Conservation (phyloP, 2,797 vertebrate genomes). For the Columba guinea region DNA sequence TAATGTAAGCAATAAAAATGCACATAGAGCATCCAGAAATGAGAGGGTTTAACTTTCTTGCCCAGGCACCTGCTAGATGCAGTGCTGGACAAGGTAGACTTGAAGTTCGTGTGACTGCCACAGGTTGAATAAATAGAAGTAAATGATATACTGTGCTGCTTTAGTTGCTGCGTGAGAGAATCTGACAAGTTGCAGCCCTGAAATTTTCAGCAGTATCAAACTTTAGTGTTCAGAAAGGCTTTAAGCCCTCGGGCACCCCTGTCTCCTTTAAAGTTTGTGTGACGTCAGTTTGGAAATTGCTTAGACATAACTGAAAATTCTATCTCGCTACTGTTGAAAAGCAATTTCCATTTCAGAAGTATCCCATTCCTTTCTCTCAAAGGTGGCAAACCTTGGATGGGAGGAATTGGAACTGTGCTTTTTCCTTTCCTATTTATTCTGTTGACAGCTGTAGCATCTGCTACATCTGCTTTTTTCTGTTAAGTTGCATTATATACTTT, state of each 20-base stretch:
- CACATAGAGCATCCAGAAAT: conserved; percentile 39
- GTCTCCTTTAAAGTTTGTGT: neutral
- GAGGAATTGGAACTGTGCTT: conserved; percentile 42
- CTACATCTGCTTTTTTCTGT: conserved; percentile 67
- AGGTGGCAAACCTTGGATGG: conserved; percentile 10
- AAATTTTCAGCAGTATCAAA: conserved; percentile 34
- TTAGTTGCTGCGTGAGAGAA: neutral
- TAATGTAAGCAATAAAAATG: conserved; percentile 67
- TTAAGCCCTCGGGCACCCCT: neutral
- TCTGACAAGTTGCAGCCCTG: conserved; percentile 19
- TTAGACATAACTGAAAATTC: conserved; percentile 19
- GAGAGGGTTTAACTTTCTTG: conserved; percentile 12
- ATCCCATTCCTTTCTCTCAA: conserved; percentile 12
- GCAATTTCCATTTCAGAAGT: neutral
- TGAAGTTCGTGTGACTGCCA: neutral
- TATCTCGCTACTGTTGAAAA: conserved; percentile 13
- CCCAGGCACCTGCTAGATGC: neutral
- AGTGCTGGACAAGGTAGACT: neutral
- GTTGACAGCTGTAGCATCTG: conserved; percentile 52
- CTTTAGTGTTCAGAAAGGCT: conserved; percentile 23
- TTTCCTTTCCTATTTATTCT: conserved; percentile 54
- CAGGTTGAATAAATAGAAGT: neutral
- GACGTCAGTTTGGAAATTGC: conserved; percentile 12
- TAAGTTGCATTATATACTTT: conserved; percentile 70
- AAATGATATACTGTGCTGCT: neutral